Evolutionary conservation across 2,113 vertebrate genomes (phyloP).

Genomic region (Miniopterus natalensis): DNA sequence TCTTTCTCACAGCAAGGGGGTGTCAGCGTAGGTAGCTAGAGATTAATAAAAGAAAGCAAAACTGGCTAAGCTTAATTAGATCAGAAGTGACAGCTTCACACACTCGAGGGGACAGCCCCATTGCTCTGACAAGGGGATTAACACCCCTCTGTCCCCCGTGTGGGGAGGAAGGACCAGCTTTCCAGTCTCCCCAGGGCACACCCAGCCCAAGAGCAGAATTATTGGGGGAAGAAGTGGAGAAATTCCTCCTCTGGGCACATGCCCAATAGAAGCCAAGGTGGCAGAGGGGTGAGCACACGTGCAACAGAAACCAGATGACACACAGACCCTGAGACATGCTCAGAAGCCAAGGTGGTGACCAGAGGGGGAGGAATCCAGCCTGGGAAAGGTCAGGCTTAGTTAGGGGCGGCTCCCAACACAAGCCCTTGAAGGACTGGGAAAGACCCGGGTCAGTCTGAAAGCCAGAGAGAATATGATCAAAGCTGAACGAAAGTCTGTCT

Average conservation of each 20-base stretch:
- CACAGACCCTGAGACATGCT: background rate
- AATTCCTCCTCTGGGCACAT: background rate
- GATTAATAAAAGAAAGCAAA: background rate
- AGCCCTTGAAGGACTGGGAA: background rate
- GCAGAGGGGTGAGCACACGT: background rate
- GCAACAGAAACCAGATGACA: background rate
- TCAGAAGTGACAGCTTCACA: background rate
- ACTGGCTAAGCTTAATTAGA: background rate
- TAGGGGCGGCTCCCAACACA: background rate
- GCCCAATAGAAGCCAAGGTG: background rate
- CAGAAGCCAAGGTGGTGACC: background rate
- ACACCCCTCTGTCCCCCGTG: background rate
- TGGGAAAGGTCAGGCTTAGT: background rate
- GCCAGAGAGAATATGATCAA: background rate
- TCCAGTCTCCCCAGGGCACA: background rate
- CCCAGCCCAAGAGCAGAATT: background rate
- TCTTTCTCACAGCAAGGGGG: background rate
- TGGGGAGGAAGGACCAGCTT: background rate
- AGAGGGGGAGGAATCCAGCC: background rate
- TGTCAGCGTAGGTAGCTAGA: background rate
- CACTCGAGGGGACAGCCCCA: background rate
- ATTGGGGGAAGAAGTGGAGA: background rate
- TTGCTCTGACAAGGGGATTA: background rate
- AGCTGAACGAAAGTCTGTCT: background rate
- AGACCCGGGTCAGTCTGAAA: background rate